phyloP scores from a whole-genome alignment of 92 coral and sea anemone species.

The Meandrina meandrites region DNA sequence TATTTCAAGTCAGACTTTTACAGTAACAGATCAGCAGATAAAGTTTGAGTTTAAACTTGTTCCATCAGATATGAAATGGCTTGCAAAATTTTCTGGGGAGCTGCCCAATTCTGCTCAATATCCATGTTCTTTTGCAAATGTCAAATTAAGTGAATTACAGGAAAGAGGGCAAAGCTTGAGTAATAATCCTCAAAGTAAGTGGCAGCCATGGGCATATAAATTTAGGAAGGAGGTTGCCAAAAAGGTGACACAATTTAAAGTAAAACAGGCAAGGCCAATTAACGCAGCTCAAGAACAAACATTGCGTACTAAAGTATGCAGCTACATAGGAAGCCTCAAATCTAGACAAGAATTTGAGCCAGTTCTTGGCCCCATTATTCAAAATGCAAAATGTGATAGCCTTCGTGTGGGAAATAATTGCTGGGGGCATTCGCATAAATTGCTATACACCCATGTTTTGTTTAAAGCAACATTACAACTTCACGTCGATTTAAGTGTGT shows the following conservation, averaged over 20 bases:
- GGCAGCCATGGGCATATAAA: constrained; percentile 71
- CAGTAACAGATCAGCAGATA: constrained; percentile 45
- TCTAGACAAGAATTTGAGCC: constrained; percentile 69
- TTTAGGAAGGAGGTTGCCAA: constrained; percentile 53
- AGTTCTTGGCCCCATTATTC: constrained; percentile 62
- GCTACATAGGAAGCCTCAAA: constrained; percentile 61
- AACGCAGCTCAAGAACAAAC: constrained; percentile 56
- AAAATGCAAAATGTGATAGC: constrained; percentile 59
- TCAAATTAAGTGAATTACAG: constrained; percentile 38
- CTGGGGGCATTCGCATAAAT: constrained; percentile 75
- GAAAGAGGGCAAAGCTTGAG: constrained; percentile 54
- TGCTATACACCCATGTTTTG: constrained; percentile 59
- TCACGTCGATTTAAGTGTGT: no score
- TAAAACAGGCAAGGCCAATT: constrained; percentile 54
- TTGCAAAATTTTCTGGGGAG: constrained; percentile 50
- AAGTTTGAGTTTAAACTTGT: constrained; percentile 64
- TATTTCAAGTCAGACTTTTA: constrained; percentile 46
- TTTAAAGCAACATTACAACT: constrained; percentile 64
- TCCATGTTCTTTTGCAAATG: constrained; percentile 74
- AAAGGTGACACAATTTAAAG: constrained; percentile 58
- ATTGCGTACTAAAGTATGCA: constrained; percentile 55
- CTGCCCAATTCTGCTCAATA: constrained; percentile 62
- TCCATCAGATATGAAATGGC: constrained; percentile 76
- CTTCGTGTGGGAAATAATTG: constrained; percentile 72
- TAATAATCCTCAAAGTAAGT: constrained; percentile 45